These are phyloP conservation scores for Drosophila ananassae DNA, from an alignment of 1,140 invertebrate genomes.

Conservation along the genomic window DNA sequence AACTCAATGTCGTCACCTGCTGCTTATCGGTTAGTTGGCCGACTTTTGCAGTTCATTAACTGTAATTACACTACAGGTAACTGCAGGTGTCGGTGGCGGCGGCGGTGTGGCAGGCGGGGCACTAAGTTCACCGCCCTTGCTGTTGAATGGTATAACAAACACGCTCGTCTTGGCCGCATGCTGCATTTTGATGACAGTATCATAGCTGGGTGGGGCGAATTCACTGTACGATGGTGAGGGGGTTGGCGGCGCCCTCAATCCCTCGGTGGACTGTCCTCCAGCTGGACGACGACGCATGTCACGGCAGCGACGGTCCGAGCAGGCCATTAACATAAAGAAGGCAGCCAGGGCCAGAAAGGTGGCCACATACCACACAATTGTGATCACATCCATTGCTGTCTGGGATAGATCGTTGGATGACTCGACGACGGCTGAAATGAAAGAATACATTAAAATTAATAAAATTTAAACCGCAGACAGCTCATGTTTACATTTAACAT, in stretches of 20 bases:
- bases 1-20: conserved; percentile 8
- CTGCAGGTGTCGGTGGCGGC: background rate
- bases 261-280: conserved; percentile 41
- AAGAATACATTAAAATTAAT: conserved; percentile 3
- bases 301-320: conserved; percentile 75
- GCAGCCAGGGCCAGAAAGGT: conserved; percentile 80
- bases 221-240: conserved; percentile 82
- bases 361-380: conserved; percentile 83
- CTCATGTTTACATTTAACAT: no score
- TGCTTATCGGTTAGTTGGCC: conserved; percentile 40
- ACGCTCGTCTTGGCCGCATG: conserved; percentile 72
- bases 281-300: conserved; percentile 44
- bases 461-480: background rate
- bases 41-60: conserved; percentile 73
- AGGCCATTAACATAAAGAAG: conserved; percentile 83
- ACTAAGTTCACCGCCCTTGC: conserved; percentile 39
- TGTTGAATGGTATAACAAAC: conserved; percentile 77
- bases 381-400: conserved; percentile 83
- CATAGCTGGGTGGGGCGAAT: conserved; percentile 82
- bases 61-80: conserved; percentile 65
- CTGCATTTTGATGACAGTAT: conserved; percentile 81
- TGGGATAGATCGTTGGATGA: conserved; percentile 73
- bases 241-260: conserved; percentile 68
- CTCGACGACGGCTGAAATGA: conserved; percentile 54
- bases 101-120: conserved; percentile 2